Base-by-base conservation (phyloP, 2,888 invertebrate species). In the Carterocephalus palaemon region DNA sequence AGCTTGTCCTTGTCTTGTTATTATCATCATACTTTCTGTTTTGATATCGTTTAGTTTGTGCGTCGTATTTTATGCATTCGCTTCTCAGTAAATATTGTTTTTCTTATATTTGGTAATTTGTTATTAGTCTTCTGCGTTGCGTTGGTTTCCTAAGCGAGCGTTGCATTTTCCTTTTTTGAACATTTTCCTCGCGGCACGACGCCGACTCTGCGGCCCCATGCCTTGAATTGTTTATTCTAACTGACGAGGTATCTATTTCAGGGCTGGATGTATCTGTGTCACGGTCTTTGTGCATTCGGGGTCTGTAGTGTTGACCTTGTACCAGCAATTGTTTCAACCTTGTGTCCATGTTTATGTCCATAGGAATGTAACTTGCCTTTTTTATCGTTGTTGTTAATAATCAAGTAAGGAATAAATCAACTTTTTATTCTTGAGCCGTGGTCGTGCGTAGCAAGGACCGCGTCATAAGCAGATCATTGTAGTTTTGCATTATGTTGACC, bases 301-400 rank as follows among this genome's bases (percentile, higher is more conserved):
- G 23, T 32, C 41, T 63, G 51, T 60, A 60, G 63, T 62, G 68
- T 60, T 32, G 64, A 67, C 67, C 62, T 64, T 62, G 67, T 60
- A 64, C 57, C 54, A 59, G 65, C 74, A 75, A 83, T 82, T 79
- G 68, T 62, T 79, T 72, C 65, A 70, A 63, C 82, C 82, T 82
- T 82, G 81, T 75, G 63, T 63, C 68, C 76, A 70, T 60, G 75
- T 79, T 76, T 64, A 65, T 51, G 29, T 46, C 46, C 29, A n/a
- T n/a, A n/a, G 46, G 41, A 53, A 26, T 20, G 26, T 26, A n/a
- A n/a, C n/a, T n/a, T n/a, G n/a, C n/a, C n/a, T n/a, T n/a, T n/a
- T n/a, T n/a, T n/a, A n/a, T n/a, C n/a, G n/a, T n/a, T n/a, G n/a
- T n/a, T n/a, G n/a, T n/a, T n/a, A n/a, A n/a, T n/a, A n/a, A n/a